Evolutionary conservation across 2,888 invertebrate genomes (phyloP).

Genomic region (Dicyrtoma fusca): DNA sequence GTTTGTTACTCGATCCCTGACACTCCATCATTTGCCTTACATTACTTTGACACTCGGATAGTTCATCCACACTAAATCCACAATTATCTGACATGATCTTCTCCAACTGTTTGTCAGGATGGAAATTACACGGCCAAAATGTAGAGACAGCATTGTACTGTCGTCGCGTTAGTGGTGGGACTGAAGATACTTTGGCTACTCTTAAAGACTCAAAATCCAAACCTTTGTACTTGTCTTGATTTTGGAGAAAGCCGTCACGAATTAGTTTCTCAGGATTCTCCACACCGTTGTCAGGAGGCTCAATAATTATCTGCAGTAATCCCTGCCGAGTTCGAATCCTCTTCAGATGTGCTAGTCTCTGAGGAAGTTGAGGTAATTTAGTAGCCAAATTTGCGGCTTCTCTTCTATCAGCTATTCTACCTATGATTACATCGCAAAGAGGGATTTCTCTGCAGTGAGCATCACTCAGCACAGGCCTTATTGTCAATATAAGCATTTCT

Average conservation of each 20-base stretch:
- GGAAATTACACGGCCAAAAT: slow-evolving; percentile 83
- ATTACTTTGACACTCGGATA: slow-evolving; percentile 64
- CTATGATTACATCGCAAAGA: slow-evolving; percentile 39
- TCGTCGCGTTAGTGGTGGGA: slow-evolving; percentile 68
- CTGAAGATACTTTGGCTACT: slow-evolving; percentile 64
- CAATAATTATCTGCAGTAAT: slow-evolving; percentile 43
- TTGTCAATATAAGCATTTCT: not conserved
- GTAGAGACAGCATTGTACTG: slow-evolving; percentile 69
- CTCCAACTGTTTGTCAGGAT: slow-evolving; percentile 76
- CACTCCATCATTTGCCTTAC: slow-evolving; percentile 67
- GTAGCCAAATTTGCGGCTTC: slow-evolving; percentile 46
- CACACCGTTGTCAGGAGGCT: not conserved
- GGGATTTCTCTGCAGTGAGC: slow-evolving; percentile 37
- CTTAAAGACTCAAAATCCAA: slow-evolving; percentile 32
- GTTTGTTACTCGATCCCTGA: slow-evolving; percentile 16
- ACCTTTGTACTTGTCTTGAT: slow-evolving; percentile 29
- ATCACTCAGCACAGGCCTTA: slow-evolving; percentile 25
- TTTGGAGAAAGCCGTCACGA: not conserved
- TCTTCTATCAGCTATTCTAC: slow-evolving; percentile 41
- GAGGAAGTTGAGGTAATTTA: slow-evolving; percentile 45
- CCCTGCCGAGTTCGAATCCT: slow-evolving; percentile 46
- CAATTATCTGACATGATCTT: slow-evolving; percentile 65
- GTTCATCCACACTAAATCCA: slow-evolving; percentile 66
- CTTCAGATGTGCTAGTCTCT: slow-evolving; percentile 49
- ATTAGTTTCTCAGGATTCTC: slow-evolving; percentile 8